Percentiles rank a stretch among this genome's conserved stretches.
These are phyloP conservation scores for Agrenia bidenticulata DNA, from an alignment of 2,888 invertebrate species.

Conservation along the genomic window DNA sequence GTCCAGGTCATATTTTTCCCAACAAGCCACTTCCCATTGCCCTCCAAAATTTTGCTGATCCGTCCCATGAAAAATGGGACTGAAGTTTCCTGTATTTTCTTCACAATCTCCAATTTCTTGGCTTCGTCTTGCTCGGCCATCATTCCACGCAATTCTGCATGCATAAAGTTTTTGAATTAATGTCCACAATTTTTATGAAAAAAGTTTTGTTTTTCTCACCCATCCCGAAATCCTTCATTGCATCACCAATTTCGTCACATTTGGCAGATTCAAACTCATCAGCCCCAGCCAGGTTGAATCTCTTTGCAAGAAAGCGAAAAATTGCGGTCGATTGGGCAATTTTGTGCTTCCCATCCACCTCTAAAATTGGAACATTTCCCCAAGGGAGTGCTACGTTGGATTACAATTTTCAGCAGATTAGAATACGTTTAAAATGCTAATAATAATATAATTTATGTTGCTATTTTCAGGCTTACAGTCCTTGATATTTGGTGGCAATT, in stretches of 20 bases:
- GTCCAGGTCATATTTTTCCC: constrained; percentile 33
- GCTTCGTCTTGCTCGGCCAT: constrained; percentile 18
- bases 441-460: too few species aligned
- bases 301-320: constrained; percentile 49
- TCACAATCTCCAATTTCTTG: constrained; percentile 3
- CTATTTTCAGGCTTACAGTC: constrained; percentile 8
- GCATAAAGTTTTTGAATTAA: too few species aligned
- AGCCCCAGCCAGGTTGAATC: constrained; percentile 37
- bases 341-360: constrained; percentile 46
- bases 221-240: constrained; percentile 31
- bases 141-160: constrained; percentile 20
- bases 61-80: constrained; percentile 23
- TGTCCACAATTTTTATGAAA: neutral
- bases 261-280: constrained; percentile 41
- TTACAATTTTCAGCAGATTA: neutral
- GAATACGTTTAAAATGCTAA: too few species aligned
- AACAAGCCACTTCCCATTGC: constrained; percentile 30
- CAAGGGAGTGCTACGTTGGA: constrained; percentile 40
- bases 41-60: constrained; percentile 18
- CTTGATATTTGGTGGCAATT: constrained; percentile 19
- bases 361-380: constrained; percentile 48
- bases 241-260: constrained; percentile 37
- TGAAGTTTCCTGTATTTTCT: neutral
- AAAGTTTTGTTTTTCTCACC: constrained; percentile 22
- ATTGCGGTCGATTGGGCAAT: constrained; percentile 51